Base-by-base conservation (phyloP, 2,113 vertebrate species). In the Martes martes region DNA sequence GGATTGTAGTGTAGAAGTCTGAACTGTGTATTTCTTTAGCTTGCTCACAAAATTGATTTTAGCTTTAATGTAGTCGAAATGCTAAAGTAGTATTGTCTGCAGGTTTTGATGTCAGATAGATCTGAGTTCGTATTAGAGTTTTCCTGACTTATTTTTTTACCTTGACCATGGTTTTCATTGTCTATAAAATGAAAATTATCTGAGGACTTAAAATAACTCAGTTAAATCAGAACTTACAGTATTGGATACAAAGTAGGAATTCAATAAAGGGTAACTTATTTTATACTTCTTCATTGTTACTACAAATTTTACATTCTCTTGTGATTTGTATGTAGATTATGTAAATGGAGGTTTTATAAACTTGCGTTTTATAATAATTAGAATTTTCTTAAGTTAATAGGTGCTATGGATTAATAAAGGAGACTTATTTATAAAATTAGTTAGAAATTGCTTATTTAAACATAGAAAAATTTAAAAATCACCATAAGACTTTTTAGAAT, bases 141-240 rank as follows among this genome's bases (percentile, higher is more conserved):
- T 78, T 45, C 50, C 16, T 47, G 23, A 67, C 74, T 92, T 73
- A 80, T 19, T 86, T 61, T 57, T 65, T 76, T 24, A 55, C 14
- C 24, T 76, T 85, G 59, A 69, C 45, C 59, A 39, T 5, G 18
- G 16, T 80, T 91, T 91, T 91, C 65, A 63, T 73, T 76, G 19
- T 84, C 45, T 79, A 1, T 86, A 52, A 92, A 79, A 65, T 86
- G 39, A 83, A 14, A 83, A 26, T 94, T 11, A 67, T 52, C 3
- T 82, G 59, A 69, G 31, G 8, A 61, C 89, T 97, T 69, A 89
- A 95, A 95, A 61, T 94, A 93, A 93, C 90, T 33, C 5, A 90
- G 3, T 59, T 93, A 63, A 96, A 85, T 95, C 83, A 73, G 55
- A 89, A 91, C 28, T 11, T 69, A 71, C 52, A 57, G 24, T 78